phyloP scores from a whole-genome alignment of 2,113 vertebrate genomes.

The Elephas maximus region DNA sequence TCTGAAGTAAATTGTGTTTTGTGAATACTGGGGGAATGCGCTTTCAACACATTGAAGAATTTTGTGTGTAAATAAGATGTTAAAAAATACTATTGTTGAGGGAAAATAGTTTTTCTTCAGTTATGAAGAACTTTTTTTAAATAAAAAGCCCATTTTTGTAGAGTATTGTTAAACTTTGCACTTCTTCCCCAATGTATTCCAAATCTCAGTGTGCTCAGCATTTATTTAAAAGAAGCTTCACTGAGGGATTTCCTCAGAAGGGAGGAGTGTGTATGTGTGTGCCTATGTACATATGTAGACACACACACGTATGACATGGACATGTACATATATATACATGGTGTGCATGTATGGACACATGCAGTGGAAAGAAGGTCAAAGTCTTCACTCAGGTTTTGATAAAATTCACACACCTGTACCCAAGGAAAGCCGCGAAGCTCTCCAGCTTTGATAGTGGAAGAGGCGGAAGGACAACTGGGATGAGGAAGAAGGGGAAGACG shows the following conservation, averaged over 20 bases:
- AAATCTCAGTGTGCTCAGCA: not conserved
- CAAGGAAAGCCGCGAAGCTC: not conserved
- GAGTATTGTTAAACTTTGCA: not conserved
- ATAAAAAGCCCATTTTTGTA: not conserved
- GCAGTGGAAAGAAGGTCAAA: not conserved
- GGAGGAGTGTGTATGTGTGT: not conserved
- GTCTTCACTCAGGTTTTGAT: not conserved
- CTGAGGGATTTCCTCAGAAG: not conserved
- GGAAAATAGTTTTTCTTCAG: not conserved
- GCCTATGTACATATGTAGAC: not conserved
- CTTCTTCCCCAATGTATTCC: not conserved
- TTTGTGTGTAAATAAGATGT: not conserved
- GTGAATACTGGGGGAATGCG: not conserved
- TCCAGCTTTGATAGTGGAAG: not conserved
- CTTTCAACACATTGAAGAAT: not conserved
- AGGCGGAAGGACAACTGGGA: rapidly evolving
- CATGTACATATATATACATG: not conserved
- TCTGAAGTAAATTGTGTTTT: not conserved
- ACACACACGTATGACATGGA: not conserved
- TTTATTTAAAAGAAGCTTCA: not conserved
- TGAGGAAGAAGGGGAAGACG: not conserved
- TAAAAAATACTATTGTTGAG: not conserved
- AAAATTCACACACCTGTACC: not conserved
- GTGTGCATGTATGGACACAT: not conserved
- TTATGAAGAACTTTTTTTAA: not conserved